Evolutionary conservation across 2,113 vertebrate species (phyloP).

Genomic region (Alexandromys fortis): DNA sequence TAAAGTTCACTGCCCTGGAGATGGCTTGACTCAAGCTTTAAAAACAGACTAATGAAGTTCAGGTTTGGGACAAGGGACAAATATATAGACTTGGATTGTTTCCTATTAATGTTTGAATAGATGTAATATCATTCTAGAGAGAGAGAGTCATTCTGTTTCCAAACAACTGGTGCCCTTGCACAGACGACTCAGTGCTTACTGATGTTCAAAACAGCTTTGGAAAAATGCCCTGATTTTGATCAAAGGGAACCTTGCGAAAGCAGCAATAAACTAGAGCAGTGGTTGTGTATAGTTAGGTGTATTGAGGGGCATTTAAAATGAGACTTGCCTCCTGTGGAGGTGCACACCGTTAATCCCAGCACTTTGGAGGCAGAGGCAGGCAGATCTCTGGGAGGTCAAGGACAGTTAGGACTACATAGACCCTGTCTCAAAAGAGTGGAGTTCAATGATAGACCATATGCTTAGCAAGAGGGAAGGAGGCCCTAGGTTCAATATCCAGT

Average conservation of each 20-base stretch:
- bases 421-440: not conserved
- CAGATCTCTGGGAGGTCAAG: not conserved
- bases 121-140: not conserved
- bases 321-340: not conserved
- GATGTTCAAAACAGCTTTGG: conserved; percentile 2
- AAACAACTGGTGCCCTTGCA: not conserved
- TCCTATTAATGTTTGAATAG: conserved; percentile 19
- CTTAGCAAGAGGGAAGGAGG: not conserved
- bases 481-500: not conserved
- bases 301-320: not conserved
- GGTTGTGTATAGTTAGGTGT: not conserved
- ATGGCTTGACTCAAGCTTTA: conserved; percentile 63
- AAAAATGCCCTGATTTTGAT: conserved; percentile 15
- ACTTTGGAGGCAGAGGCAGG: not conserved
- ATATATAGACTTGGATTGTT: conserved; percentile 42
- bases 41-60: conserved; percentile 70
- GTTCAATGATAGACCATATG: not conserved
- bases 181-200: not conserved
- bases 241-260: not conserved
- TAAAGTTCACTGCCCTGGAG: conserved; percentile 65
- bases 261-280: not conserved
- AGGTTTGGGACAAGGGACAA: conserved; percentile 50
- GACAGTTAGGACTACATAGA: not conserved
- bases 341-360: not conserved
- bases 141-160: not conserved